A percentile compares a stretch with the other conserved stretches of the same genome.
phyloP scores from a whole-genome alignment of 2,888 invertebrate genomes.

The Ormyrus thymus region DNA sequence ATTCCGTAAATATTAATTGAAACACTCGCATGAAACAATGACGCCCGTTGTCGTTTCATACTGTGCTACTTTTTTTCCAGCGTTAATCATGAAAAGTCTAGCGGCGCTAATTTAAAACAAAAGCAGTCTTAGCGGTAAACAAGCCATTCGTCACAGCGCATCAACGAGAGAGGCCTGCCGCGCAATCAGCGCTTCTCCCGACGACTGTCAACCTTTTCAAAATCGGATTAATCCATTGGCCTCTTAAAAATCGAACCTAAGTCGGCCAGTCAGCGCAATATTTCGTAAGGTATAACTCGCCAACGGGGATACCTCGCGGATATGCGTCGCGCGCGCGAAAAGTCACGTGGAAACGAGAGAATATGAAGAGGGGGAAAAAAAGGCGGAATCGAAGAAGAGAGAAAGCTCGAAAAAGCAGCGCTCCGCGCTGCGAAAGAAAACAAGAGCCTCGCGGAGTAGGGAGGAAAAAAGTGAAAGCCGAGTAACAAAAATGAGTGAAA shows the following conservation, averaged over 20 bases:
- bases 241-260: not conserved
- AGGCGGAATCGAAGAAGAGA: not conserved
- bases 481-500: not conserved
- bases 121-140: too few relatives aligned
- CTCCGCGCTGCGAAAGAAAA: not conserved
- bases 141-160: too few relatives aligned
- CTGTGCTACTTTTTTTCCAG: too few relatives aligned
- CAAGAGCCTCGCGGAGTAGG: not conserved
- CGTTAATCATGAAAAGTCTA: too few relatives aligned
- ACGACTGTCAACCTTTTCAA: not conserved
- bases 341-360: conserved; percentile 2
- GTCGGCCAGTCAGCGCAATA: not conserved
- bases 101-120: too few relatives aligned
- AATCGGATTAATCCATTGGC: conserved; percentile 14
- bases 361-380: not conserved
- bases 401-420: not conserved
- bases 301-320: not conserved
- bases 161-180: too few relatives aligned
- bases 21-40: too few relatives aligned
- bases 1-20: too few relatives aligned
- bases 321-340: conserved; percentile 5
- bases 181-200: not conserved
- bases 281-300: not conserved
- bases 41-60: too few relatives aligned
- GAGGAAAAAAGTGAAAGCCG: not conserved